Percentiles rank a stretch among this genome's conserved stretches.
These are phyloP conservation scores for Polydesmus complanatus DNA, from an alignment of 2,888 invertebrate genomes.

Conservation along the genomic window DNA sequence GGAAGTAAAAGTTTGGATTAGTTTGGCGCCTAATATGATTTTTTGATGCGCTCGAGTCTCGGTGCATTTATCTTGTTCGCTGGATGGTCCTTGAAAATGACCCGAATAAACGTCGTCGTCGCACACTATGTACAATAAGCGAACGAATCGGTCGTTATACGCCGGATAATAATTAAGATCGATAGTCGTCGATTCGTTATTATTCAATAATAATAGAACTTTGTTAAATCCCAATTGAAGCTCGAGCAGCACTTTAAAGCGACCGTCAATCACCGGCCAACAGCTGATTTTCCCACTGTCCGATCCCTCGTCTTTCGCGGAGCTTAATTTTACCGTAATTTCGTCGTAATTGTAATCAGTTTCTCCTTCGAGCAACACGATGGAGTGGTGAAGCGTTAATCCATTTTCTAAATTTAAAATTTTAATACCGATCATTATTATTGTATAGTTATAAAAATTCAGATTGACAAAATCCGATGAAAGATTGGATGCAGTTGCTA, in stretches of 20 bases:
- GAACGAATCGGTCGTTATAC: neutral
- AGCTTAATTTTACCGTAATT: neutral
- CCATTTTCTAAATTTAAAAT: neutral
- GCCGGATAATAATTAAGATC: neutral
- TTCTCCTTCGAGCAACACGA: conserved; percentile 11
- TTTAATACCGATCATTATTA: neutral
- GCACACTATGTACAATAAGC: conserved; percentile 7
- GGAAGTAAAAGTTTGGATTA: conserved; percentile 73
- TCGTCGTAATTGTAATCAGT: neutral
- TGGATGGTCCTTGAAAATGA: conserved; percentile 53
- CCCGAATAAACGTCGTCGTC: conserved; percentile 34
- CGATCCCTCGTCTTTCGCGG: neutral
- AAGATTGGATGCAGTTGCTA: too few species aligned
- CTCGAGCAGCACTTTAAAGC: conserved; percentile 7
- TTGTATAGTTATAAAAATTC: too few species aligned
- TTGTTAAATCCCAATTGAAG: conserved; percentile 1
- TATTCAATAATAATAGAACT: neutral
- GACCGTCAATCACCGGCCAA: conserved; percentile 1
- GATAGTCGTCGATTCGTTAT: neutral
- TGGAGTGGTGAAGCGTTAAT: neutral
- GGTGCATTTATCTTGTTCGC: conserved; percentile 42
- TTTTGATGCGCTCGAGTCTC: conserved; percentile 57
- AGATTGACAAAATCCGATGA: too few species aligned
- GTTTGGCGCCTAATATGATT: conserved; percentile 58
- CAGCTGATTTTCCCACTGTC: neutral